Evolutionary conservation across 1,140 invertebrate genomes (phyloP).

Genomic region (Pissodes strobi): DNA sequence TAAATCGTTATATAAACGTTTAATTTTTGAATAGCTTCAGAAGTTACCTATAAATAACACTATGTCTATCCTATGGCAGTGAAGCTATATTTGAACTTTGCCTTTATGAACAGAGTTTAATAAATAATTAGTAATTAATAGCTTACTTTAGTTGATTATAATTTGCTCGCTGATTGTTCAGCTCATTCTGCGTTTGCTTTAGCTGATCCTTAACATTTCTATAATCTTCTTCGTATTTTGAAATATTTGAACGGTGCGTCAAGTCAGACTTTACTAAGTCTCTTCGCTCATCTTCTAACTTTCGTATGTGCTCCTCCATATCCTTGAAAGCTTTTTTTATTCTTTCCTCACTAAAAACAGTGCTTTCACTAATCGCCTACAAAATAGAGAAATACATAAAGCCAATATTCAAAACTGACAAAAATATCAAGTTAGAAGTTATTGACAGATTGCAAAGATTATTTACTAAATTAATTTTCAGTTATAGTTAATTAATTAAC

Average conservation of each 20-base stretch:
- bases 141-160: conserved; percentile 53
- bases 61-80: neutral
- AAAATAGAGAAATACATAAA: too few relatives aligned
- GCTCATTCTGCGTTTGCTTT: conserved; percentile 43
- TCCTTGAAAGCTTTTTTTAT: conserved; percentile 43
- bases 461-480: too few relatives aligned
- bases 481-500: too few relatives aligned
- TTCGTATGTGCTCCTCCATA: conserved; percentile 48
- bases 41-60: too few relatives aligned
- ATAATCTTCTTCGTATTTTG: conserved; percentile 50
- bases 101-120: neutral
- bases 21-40: too few relatives aligned
- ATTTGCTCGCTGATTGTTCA: conserved; percentile 45
- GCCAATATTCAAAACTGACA: too few relatives aligned
- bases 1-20: too few relatives aligned
- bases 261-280: conserved; percentile 48
- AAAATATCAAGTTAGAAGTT: too few relatives aligned
- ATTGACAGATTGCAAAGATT: too few relatives aligned
- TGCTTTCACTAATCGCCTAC: conserved; percentile 28
- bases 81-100: neutral
- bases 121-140: too few relatives aligned
- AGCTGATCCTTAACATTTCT: conserved; percentile 45
- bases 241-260: conserved; percentile 46
- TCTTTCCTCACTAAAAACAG: conserved; percentile 33
- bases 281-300: conserved; percentile 49